phyloP scores from a whole-genome alignment of 2,888 invertebrate genomes.

The Torymus auratus region DNA sequence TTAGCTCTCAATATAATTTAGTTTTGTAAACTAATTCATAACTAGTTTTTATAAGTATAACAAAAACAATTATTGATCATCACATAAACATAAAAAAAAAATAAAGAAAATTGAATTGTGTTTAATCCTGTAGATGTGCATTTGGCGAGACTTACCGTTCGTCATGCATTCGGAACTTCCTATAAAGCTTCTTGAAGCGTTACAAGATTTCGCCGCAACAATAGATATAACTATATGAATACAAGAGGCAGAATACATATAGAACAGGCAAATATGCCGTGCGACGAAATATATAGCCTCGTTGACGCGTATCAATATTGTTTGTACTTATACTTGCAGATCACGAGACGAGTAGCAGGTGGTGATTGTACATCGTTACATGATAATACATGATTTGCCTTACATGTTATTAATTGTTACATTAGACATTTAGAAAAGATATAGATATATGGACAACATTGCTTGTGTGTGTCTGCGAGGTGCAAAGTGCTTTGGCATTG shows the following conservation, averaged over 20 bases:
- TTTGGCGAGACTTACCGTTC: conserved; percentile 6
- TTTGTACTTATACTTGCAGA: conserved; percentile 58
- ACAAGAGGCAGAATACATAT: conserved; percentile 42
- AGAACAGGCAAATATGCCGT: conserved; percentile 29
- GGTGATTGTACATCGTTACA: not conserved
- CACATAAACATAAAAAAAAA: no score
- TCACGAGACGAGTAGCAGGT: conserved; percentile 54
- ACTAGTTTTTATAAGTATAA: no score
- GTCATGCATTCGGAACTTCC: conserved; percentile 38
- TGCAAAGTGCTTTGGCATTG: conserved; percentile 73
- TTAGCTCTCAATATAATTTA: not conserved
- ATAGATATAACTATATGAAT: conserved; percentile 1
- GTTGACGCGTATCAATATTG: conserved; percentile 13
- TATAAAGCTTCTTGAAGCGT: conserved; percentile 21
- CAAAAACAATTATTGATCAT: no score
- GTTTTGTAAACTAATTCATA: no score
- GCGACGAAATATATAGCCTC: not conserved
- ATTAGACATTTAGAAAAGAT: conserved; percentile 39
- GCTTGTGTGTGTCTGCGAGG: conserved; percentile 57
- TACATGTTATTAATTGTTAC: conserved; percentile 9
- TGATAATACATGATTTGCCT: no score
- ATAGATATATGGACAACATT: conserved; percentile 52
- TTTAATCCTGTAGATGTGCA: not conserved
- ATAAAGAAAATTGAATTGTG: not conserved
- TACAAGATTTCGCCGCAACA: conserved; percentile 13